A percentile compares a stretch with the other conserved stretches of the same genome.
These are phyloP conservation scores for Bos javanicus DNA, from an alignment of 2,113 vertebrate species.

Conservation along the genomic window DNA sequence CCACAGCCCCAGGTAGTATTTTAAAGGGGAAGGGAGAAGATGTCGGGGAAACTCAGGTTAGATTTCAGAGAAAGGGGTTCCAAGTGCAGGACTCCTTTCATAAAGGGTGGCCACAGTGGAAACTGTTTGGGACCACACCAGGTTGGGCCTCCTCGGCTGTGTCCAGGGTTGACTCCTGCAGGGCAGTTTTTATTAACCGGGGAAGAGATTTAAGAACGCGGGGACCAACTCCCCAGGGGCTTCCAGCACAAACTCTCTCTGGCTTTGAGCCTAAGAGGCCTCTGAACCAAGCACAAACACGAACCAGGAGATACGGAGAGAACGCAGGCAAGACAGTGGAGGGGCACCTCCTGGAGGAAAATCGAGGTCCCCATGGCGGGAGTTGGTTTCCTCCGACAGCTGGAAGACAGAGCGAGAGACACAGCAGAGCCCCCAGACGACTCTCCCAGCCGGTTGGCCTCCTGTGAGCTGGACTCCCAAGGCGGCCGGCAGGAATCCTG, in stretches of 20 bases:
- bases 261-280: background rate
- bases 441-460: no score
- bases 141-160: rapidly evolving
- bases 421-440: background rate
- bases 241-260: background rate
- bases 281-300: background rate
- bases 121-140: rapidly evolving
- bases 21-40: background rate
- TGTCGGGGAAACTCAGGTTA: rapidly evolving
- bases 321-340: background rate
- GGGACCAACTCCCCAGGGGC: rapidly evolving
- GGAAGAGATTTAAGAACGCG: rapidly evolving
- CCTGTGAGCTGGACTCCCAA: rapidly evolving
- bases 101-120: background rate
- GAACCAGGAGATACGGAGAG: background rate
- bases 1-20: background rate
- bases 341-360: rapidly evolving
- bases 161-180: rapidly evolving
- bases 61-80: background rate
- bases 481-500: rapidly evolving
- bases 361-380: rapidly evolving
- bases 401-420: background rate
- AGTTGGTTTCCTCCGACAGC: background rate
- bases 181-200: background rate
- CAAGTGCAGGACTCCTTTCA: rapidly evolving